Percentiles rank a stretch among this genome's conserved stretches.
Evolutionary conservation across 2,797 vertebrate species (phyloP).

Genomic region (Amblyraja radiata): DNA sequence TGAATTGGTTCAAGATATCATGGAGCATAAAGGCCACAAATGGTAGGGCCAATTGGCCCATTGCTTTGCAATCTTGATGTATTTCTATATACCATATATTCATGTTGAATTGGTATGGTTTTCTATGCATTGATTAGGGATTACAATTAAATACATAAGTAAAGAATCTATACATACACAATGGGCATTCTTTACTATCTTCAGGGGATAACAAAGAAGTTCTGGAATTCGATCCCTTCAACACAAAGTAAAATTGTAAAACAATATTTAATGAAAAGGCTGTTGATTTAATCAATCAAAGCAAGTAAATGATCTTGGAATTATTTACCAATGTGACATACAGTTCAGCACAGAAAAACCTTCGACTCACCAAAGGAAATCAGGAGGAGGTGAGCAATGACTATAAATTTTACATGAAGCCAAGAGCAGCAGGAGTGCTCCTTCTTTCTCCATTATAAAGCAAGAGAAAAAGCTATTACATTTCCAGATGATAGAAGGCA

Average conservation of each 20-base stretch:
- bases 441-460: not conserved
- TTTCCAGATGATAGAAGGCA: not conserved
- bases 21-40: not conserved
- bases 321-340: not conserved
- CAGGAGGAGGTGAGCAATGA: not conserved
- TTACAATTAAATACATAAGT: no score
- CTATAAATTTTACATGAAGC: not conserved
- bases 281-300: not conserved
- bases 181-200: not conserved
- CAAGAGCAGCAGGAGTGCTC: not conserved
- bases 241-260: not conserved
- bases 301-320: not conserved
- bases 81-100: not conserved
- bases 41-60: not conserved
- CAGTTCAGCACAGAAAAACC: not conserved
- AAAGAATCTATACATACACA: not conserved
- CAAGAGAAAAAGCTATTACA: not conserved
- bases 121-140: not conserved
- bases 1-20: not conserved
- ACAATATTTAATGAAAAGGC: not conserved
- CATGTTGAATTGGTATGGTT: not conserved
- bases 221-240: not conserved
- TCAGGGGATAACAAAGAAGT: not conserved
- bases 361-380: not conserved
- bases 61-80: not conserved